Base-by-base conservation (phyloP, 2,888 invertebrate species). In the Omphaloscelis lunosa region DNA sequence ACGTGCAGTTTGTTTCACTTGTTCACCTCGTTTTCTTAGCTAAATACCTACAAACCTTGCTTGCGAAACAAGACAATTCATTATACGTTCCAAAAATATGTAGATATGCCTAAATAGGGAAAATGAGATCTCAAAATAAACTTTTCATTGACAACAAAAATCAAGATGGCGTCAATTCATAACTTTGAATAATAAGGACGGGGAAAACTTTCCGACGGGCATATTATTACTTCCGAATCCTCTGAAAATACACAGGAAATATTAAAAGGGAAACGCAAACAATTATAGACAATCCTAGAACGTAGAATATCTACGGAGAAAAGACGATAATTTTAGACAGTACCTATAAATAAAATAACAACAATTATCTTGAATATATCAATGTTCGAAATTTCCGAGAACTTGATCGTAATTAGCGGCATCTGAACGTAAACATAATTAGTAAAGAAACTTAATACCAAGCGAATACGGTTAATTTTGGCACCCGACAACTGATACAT, bases 341-440 rank as follows among this genome's bases (percentile, higher is more conserved):
- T 17, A 12, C 17, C 39, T 41, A 29, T 53, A 7, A 63, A 51
- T 68, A 58, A 58, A 20, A 39, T 29, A 29, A 39, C 20, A 79
- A 72, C 17, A 56, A 58, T 74, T 66, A 29, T 48, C 56, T 69
- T 69, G n/a, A 48, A 58, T 41, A 41, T 62, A 61, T 56, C 20
- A 41, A 48, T 48, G 53, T 65, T 51, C n/a, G 17, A 41, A n/a
- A 67, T 80, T 68, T 80, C 8, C 23, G 8, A 61, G 27, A 39
- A 58, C 29, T 58, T n/a, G 45, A 23, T 59, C 34, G 63, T 58
- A 72, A 72, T 69, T 58, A 59, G 58, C 39, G 53, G 62, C 23
- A 51, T 68, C 39, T 69, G n/a, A 65, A 68, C 8, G 53, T 45
- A 68, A 58, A 82, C 45, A 59, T 67, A 68, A 81, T 80, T 66